phyloP scores from a whole-genome alignment of 2,113 vertebrate species.

The Patagioenas fasciata region DNA sequence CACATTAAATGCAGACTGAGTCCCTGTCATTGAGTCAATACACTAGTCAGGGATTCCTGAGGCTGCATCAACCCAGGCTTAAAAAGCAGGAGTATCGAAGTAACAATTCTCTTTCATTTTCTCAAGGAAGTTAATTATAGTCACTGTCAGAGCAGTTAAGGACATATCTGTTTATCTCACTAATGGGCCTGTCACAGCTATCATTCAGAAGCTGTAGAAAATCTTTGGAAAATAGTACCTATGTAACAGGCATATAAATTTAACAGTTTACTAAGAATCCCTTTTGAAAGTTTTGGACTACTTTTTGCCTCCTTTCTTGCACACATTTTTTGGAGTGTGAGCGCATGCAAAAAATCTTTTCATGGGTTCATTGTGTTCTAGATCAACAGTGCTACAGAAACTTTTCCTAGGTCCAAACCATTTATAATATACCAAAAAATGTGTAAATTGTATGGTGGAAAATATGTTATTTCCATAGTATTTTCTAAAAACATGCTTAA shows the following conservation, averaged over 20 bases:
- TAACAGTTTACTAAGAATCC: neutral
- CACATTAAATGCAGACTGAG: neutral
- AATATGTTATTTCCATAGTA: neutral
- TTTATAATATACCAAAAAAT: neutral
- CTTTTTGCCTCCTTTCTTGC: neutral
- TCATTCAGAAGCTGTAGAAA: neutral
- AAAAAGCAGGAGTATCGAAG: neutral
- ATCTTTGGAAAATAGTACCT: neutral
- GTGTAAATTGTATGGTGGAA: neutral
- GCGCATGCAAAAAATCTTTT: neutral
- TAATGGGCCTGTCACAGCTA: neutral
- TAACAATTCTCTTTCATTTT: neutral
- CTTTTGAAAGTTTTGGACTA: neutral
- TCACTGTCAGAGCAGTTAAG: neutral
- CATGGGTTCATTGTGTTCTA: neutral
- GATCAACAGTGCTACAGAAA: neutral
- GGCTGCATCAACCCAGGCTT: neutral
- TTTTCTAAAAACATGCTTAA: conserved; percentile 24
- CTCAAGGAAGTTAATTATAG: neutral
- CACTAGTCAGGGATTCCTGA: neutral
- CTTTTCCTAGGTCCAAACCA: neutral
- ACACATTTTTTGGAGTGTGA: neutral
- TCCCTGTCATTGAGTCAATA: neutral
- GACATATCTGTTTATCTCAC: neutral
- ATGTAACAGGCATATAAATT: neutral